phyloP scores from a whole-genome alignment of 2,888 invertebrate species.

The Catocala nupta region DNA sequence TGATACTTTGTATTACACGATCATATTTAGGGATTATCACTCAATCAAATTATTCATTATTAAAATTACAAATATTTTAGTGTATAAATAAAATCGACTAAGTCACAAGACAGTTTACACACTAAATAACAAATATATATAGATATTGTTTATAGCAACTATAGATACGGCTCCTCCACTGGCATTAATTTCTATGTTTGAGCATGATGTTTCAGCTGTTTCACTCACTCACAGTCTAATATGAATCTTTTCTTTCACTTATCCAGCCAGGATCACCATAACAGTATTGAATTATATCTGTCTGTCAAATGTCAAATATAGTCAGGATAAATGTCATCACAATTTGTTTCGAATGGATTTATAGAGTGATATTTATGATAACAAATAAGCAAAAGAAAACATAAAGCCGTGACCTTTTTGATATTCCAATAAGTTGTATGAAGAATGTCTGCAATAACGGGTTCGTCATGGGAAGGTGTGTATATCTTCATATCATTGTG shows the following conservation, averaged over 20 bases:
- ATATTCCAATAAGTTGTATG: slow-evolving; percentile 8
- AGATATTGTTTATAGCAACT: no score
- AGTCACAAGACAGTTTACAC: no score
- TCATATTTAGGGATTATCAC: no score
- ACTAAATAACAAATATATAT: no score
- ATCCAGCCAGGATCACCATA: not conserved
- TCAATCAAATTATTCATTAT: no score
- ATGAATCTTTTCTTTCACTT: not conserved
- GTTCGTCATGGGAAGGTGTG: slow-evolving; percentile 76
- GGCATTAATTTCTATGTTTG: not conserved
- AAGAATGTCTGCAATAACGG: slow-evolving; percentile 64
- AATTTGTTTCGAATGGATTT: slow-evolving; percentile 25
- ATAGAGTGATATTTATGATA: not conserved
- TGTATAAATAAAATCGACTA: no score
- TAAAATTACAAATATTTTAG: no score
- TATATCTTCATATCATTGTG: slow-evolving; percentile 14
- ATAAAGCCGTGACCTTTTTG: slow-evolving; percentile 2
- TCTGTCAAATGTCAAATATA: slow-evolving; percentile 7
- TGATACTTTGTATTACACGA: no score
- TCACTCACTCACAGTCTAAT: not conserved
- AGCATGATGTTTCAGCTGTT: not conserved
- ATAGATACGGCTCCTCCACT: no score
- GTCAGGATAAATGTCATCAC: slow-evolving; percentile 21
- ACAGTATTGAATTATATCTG: not conserved
- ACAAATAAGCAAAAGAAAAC: slow-evolving; percentile 10